Base-by-base conservation (phyloP, 2,113 vertebrate genomes). In the Salvelinus fontinalis region DNA sequence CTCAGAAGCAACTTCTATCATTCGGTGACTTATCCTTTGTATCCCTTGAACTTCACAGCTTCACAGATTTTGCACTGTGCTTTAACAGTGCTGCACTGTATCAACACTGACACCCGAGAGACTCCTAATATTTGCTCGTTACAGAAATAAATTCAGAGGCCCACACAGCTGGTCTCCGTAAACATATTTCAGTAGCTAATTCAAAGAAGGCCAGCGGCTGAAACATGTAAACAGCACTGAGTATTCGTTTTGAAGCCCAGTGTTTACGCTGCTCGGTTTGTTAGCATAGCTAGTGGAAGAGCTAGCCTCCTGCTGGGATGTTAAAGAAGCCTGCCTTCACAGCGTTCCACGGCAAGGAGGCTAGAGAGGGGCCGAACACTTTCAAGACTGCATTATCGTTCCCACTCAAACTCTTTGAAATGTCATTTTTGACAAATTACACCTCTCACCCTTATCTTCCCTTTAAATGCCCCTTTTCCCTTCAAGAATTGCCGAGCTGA, bases 191-290 rank as follows among this genome's bases (percentile, higher is more conserved):
- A 71, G 3, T 72, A 26, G 71, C 75, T 84, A 83, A 80, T 75
- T 89, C 79, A 87, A 81, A 84, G 82, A 79, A 5, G 70, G 54
- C 70, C 69, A 78, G 44, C 74, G 5, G 5, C n/a, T 70, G 76
- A n/a, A 76, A 83, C 85, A 85, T 75, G 70, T 70, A 78, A 65
- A 77, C 74, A 68, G 71, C 84, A 83, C 87, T 4, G 18, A 75
- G 71, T 71, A 80, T 88, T 87, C 76, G 9, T 87, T 89, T 83
- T 90, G 85, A 92, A 88, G 89, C 69, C 64, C 51, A 26, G 20
- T 87, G 81, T 90, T 92, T 88, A 83, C 72, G 27, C 76, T 4
- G 65, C 75, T 75, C 54, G 8, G 71, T 82, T 81, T 82, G 81
- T 82, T 79, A 78, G 80, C 65, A 77, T 26, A n/a, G 75, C 8